phyloP scores from a whole-genome alignment of 2,888 invertebrate species.

The Pyrgus malvae region DNA sequence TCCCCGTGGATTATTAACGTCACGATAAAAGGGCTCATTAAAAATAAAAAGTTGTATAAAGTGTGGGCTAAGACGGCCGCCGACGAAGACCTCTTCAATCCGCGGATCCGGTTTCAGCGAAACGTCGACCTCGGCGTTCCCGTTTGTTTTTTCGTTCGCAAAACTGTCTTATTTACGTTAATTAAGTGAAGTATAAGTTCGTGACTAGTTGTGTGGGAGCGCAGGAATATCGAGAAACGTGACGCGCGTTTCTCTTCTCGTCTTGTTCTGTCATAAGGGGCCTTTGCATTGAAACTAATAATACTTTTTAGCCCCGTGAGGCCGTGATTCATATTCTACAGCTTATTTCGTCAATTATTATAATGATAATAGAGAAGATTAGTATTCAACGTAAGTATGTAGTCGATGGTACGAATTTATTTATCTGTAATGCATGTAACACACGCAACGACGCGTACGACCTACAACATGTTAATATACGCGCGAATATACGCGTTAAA shows the following conservation, averaged over 20 bases:
- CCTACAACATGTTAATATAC: no score
- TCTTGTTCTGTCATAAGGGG: slow-evolving; percentile 42
- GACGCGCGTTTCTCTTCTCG: slow-evolving; percentile 45
- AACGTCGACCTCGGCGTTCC: slow-evolving; percentile 59
- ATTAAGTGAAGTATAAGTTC: slow-evolving; percentile 81
- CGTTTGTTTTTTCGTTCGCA: slow-evolving; percentile 67
- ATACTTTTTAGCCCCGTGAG: slow-evolving; percentile 8
- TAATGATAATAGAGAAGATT: not conserved
- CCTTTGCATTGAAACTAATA: slow-evolving; percentile 23
- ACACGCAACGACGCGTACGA: no score
- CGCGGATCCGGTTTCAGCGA: slow-evolving; percentile 62
- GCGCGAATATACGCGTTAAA: no score
- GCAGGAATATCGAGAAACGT: slow-evolving; percentile 52
- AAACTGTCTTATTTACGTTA: slow-evolving; percentile 80
- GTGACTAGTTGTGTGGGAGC: slow-evolving; percentile 76
- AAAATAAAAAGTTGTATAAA: slow-evolving; percentile 70
- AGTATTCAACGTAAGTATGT: no score
- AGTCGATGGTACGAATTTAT: no score
- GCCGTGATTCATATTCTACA: not conserved
- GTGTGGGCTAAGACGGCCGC: slow-evolving; percentile 56
- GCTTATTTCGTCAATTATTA: slow-evolving; percentile 4
- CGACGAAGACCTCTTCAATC: slow-evolving; percentile 47
- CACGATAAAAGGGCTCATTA: slow-evolving; percentile 59
- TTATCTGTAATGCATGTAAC: no score
- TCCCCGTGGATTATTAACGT: slow-evolving; percentile 29